phyloP scores from a whole-genome alignment of 2,797 vertebrate genomes.

The Danio tinwini region DNA sequence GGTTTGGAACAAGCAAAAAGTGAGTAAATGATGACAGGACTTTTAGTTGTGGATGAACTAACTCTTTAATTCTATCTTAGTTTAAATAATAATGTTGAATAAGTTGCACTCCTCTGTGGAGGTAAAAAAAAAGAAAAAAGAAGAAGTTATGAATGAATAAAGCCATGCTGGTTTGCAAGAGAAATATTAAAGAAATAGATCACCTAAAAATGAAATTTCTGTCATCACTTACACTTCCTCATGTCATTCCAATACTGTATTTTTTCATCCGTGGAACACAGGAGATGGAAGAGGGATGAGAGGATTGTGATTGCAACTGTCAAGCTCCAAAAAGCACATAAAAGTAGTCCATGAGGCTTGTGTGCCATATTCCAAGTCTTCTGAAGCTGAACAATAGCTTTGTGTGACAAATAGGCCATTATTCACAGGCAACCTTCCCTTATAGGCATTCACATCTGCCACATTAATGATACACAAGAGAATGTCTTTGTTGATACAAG shows the following conservation, averaged over 20 bases:
- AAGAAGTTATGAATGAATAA: constrained; percentile 19
- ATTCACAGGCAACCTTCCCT: constrained; percentile 5
- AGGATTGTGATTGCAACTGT: constrained; percentile 24
- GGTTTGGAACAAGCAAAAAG: too few relatives aligned
- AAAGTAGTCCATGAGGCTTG: constrained; percentile 20
- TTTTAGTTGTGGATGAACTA: too few relatives aligned
- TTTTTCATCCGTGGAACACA: neutral
- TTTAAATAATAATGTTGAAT: neutral
- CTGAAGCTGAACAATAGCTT: constrained; percentile 14
- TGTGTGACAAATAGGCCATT: constrained; percentile 25
- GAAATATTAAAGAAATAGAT: constrained; percentile 15
- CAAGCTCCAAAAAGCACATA: constrained; percentile 41
- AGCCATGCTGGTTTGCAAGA: neutral
- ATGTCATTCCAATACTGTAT: constrained; percentile 5
- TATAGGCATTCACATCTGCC: constrained; percentile 12
- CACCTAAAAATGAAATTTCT: constrained; percentile 11
- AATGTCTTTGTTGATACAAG: constrained; percentile 14
- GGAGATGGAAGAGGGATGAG: constrained; percentile 19
- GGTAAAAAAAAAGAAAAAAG: neutral
- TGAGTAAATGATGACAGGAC: too few relatives aligned
- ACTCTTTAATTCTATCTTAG: too few relatives aligned
- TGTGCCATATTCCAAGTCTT: constrained; percentile 7
- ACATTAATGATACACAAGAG: constrained; percentile 17
- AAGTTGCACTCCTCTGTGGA: neutral
- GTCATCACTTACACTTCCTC: constrained; percentile 21